phyloP scores from a whole-genome alignment of 2,888 invertebrate genomes.

The Drosophila greeni region DNA sequence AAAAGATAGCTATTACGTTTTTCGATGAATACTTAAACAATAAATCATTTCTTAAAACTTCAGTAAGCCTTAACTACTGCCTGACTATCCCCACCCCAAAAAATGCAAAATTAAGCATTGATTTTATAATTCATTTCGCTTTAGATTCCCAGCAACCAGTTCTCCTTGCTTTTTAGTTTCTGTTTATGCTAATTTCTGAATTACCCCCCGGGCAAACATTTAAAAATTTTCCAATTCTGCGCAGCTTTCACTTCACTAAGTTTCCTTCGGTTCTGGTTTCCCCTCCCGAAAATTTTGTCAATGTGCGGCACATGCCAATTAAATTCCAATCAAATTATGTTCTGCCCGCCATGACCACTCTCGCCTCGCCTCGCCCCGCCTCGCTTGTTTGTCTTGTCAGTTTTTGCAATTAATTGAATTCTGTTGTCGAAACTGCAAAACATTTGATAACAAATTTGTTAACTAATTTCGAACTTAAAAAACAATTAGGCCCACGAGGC shows the following conservation, averaged over 20 bases:
- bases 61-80: neutral
- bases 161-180: conserved; percentile 8
- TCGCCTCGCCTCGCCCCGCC: neutral
- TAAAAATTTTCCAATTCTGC: conserved; percentile 62
- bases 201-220: conserved; percentile 41
- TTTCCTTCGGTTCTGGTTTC: conserved; percentile 10
- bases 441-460: conserved; percentile 76
- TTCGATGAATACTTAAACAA: neutral
- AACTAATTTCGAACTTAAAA: conserved; percentile 75
- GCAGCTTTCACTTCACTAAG: conserved; percentile 41
- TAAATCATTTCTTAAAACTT: neutral
- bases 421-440: conserved; percentile 70
- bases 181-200: conserved; percentile 38
- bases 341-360: conserved; percentile 19
- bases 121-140: conserved; percentile 18
- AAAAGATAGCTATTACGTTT: neutral
- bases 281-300: conserved; percentile 3
- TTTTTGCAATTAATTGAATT: conserved; percentile 74
- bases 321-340: conserved; percentile 70
- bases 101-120: neutral
- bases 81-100: neutral
- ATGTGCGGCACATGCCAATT: conserved; percentile 57
- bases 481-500: conserved; percentile 68
- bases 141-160: neutral
- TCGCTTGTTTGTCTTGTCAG: conserved; percentile 55